phyloP scores from a whole-genome alignment of 2,888 invertebrate genomes.

The Ophraella communa region DNA sequence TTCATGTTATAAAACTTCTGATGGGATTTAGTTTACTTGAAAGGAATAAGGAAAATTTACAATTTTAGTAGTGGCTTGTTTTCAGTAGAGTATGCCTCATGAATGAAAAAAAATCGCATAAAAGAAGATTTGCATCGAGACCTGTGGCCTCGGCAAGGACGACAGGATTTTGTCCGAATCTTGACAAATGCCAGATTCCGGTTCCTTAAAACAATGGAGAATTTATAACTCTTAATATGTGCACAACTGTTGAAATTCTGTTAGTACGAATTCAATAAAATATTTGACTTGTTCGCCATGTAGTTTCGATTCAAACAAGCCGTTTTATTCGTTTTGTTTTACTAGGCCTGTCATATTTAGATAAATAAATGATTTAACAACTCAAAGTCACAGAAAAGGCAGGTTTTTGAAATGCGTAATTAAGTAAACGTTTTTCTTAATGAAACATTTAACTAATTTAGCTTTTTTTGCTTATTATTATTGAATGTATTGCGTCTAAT shows the following conservation, averaged over 20 bases:
- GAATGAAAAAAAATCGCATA: too few relatives aligned
- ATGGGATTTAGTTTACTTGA: too few relatives aligned
- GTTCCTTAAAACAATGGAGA: constrained; percentile 44
- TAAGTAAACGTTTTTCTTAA: too few relatives aligned
- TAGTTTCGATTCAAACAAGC: not conserved
- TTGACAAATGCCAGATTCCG: constrained; percentile 46
- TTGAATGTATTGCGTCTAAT: constrained; percentile 3
- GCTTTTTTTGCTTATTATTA: not conserved
- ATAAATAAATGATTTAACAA: too few relatives aligned
- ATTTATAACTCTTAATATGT: constrained; percentile 39
- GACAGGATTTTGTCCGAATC: constrained; percentile 49
- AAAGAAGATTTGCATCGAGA: constrained; percentile 43
- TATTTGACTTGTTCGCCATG: not conserved
- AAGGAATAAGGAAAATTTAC: too few relatives aligned
- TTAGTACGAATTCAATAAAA: not conserved
- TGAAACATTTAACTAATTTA: not conserved
- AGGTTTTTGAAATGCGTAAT: too few relatives aligned
- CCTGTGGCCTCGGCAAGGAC: constrained; percentile 48
- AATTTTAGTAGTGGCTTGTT: too few relatives aligned
- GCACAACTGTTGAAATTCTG: constrained; percentile 1
- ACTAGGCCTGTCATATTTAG: too few relatives aligned
- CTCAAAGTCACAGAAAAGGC: too few relatives aligned
- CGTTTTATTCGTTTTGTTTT: too few relatives aligned
- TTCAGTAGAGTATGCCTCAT: too few relatives aligned
- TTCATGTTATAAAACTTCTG: too few relatives aligned